Evolutionary conservation across 53 echinoderm and acorn worm species (phyloP).

Genomic region (Echinometra lucunter): DNA sequence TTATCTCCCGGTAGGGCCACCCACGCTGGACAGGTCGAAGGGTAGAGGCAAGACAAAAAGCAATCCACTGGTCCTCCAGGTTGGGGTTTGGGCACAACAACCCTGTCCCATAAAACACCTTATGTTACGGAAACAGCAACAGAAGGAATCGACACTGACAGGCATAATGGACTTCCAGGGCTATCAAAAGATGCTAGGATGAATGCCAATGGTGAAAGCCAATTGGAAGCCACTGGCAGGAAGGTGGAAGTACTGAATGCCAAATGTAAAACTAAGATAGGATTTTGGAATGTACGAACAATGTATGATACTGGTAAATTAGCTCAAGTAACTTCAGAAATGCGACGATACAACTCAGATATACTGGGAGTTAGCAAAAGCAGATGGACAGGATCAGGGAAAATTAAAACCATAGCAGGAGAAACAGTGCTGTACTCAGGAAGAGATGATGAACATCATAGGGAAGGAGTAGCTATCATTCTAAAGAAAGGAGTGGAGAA

Average conservation of each 20-base stretch:
- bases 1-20: no score
- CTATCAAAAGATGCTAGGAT: no score
- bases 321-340: constrained; percentile 76
- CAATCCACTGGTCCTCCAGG: no score
- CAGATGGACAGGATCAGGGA: constrained; percentile 62
- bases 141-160: no score
- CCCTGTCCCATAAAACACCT: no score
- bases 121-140: no score
- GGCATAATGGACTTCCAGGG: no score
- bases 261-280: constrained; percentile 64
- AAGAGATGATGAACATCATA: constrained; percentile 28
- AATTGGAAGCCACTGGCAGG: constrained; percentile 73
- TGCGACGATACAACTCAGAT: constrained; percentile 60
- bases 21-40: no score
- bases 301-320: constrained; percentile 73
- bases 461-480: constrained; percentile 74
- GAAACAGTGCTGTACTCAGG: constrained; percentile 54
- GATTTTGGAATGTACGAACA: constrained; percentile 75
- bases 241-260: constrained; percentile 71
- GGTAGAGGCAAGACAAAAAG: no score
- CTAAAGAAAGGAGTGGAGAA: constrained; percentile 71
- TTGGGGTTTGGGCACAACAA: no score
- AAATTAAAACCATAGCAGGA: not conserved
- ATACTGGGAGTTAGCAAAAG: constrained; percentile 74
- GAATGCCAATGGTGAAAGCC: constrained; percentile 77